Conservation (phyloP, 2,113 vertebrate genomes). For the Brienomyrus longianalis region DNA sequence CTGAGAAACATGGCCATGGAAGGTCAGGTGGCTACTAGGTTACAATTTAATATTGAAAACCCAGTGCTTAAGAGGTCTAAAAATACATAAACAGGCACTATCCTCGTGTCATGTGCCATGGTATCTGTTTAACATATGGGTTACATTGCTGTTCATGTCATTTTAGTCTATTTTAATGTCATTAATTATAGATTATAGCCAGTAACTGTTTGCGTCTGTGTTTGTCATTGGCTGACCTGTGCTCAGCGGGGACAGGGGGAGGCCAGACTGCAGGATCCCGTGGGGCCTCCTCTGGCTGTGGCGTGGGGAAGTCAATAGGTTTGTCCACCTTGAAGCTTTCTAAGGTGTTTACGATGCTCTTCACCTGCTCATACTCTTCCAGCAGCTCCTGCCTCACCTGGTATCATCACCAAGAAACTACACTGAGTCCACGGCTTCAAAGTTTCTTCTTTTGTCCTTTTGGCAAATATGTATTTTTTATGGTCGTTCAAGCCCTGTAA, state of each 20-base stretch:
- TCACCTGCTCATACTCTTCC: conserved; percentile 92
- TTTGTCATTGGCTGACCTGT: conserved; percentile 64
- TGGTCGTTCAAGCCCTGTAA: not conserved
- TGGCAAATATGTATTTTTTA: not conserved
- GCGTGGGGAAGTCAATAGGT: conserved; percentile 72
- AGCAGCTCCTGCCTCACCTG: conserved; percentile 84
- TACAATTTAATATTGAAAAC: not conserved
- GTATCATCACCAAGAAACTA: conserved; percentile 28
- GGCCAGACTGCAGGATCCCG: conserved; percentile 87
- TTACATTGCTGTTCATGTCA: not conserved
- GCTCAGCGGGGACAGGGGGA: conserved; percentile 88
- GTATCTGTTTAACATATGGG: not conserved
- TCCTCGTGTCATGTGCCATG: not conserved
- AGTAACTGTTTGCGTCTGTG: not conserved
- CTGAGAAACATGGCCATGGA: not conserved
- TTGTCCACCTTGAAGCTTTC: conserved; percentile 87
- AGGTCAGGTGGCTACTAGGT: not conserved
- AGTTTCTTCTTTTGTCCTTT: not conserved
- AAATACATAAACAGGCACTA: not conserved
- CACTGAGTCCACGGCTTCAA: not conserved
- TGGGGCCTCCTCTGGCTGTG: conserved; percentile 67
- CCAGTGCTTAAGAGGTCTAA: not conserved
- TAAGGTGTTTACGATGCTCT: conserved; percentile 78
- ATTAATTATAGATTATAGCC: not conserved
- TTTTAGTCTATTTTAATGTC: not conserved